Base-by-base conservation (phyloP, 2,797 vertebrate genomes). In the Salarias fasciatus region DNA sequence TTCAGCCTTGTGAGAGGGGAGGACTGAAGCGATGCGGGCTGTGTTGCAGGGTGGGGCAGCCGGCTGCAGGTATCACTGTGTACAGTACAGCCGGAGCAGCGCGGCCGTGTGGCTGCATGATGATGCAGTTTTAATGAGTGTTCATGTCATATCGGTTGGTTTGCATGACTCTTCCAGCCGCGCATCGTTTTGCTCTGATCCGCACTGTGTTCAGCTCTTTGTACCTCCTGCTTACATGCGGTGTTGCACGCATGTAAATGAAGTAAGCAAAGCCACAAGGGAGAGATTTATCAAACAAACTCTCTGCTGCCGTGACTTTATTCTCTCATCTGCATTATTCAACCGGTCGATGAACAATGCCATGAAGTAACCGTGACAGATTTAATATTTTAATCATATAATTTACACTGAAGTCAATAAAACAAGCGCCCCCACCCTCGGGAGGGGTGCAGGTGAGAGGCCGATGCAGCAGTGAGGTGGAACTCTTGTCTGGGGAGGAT, bases 21-120 rank as follows among this genome's bases (percentile, higher is more conserved):
- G 9, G 2, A 6, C 29, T 9, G 10, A 2, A 12, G 4, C 30
- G 11, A 58, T 41, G 10, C 65, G 63, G 9, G 36, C 18, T 67
- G 62, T 11, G 5, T 52, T 2, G 40, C 13, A 50, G 85, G 87
- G 89, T 72, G 86, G 76, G 89, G 88, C 82, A 44, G 46, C 63
- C 52, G 57, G 46, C 6, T 81, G 79, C 75, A 87, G 76, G 79
- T 75, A 54, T 29, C 40, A 31, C 46, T 48, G 33, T 50, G 5
- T 35, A 35, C 33, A 35, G 5, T n/a, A 1, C 40, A 10, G 44
- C 18, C 3, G 33, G 33, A 9, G 38, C 38, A 11, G 1, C 24
- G 51, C 28, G 47, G 69, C 65, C 67, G 55, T 9, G 33, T 9
- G 33, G 1, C 5, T 12, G 45, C 64, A 69, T 14, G 28, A 53